Percentiles rank a stretch among this genome's conserved stretches.
These are phyloP conservation scores for Leptoclinus maculatus DNA, from an alignment of 2,797 vertebrate genomes.

Conservation along the genomic window DNA sequence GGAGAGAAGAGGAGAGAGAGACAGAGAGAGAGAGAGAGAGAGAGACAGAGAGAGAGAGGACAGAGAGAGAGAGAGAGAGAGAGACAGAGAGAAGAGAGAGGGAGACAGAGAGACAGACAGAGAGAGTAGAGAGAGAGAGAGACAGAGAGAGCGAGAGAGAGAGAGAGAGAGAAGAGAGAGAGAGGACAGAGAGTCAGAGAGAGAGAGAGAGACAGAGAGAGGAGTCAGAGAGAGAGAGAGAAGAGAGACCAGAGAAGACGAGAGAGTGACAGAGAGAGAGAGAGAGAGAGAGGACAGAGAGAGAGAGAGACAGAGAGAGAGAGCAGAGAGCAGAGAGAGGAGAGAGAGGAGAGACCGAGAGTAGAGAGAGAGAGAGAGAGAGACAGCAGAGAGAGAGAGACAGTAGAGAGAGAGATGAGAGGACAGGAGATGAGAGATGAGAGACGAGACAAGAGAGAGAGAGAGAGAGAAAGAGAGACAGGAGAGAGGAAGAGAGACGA, in stretches of 20 bases:
- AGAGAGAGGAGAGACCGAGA: background rate
- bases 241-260: too few relatives aligned
- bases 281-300: too few relatives aligned
- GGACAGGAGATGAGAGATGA: too few relatives aligned
- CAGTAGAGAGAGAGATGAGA: background rate
- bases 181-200: background rate
- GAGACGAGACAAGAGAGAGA: too few relatives aligned
- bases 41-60: background rate
- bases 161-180: conserved; percentile 10
- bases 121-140: background rate
- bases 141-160: background rate
- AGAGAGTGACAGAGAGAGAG: too few relatives aligned
- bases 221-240: too few relatives aligned
- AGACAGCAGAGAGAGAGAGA: background rate
- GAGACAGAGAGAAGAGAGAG: background rate
- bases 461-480: background rate
- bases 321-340: too few relatives aligned
- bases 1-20: background rate
- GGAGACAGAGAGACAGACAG: background rate
- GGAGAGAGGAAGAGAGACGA: background rate
- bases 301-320: too few relatives aligned
- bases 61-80: background rate
- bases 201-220: background rate
- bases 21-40: background rate
- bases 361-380: background rate